Evolutionary conservation across 1,140 invertebrate species (phyloP).

Genomic region (Gonatopus flavifemur): DNA sequence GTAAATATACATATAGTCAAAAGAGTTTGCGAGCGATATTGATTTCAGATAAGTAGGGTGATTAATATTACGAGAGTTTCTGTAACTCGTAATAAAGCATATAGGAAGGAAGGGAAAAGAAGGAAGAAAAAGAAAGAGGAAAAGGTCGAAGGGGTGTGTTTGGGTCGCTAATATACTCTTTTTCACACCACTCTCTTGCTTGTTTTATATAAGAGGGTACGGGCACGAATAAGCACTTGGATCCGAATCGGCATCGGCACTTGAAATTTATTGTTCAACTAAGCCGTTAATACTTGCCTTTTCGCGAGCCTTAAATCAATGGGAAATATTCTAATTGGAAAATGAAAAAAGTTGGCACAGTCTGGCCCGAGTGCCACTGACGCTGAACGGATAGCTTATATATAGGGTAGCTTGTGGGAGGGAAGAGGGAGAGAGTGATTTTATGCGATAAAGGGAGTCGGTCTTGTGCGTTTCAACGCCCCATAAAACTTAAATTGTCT

Average conservation of each 20-base stretch:
- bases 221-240: neutral
- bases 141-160: conserved; percentile 1
- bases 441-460: conserved; percentile 22
- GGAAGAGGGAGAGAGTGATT: conserved; percentile 6
- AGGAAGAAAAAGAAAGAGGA: conserved; percentile 4
- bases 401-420: conserved; percentile 1
- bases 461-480: too few relatives aligned
- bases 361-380: conserved; percentile 15
- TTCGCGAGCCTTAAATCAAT: conserved; percentile 54
- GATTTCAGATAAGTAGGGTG: conserved; percentile 50
- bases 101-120: conserved; percentile 24
- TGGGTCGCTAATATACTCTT: conserved; percentile 5
- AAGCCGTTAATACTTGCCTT: conserved; percentile 56
- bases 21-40: conserved; percentile 46
- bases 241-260: conserved; percentile 44
- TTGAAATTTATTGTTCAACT: conserved; percentile 52
- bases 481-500: conserved; percentile 46
- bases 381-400: too few relatives aligned
- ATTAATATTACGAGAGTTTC: conserved; percentile 58
- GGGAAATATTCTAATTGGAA: conserved; percentile 60
- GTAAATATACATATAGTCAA: too few relatives aligned
- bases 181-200: neutral
- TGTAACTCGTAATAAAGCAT: conserved; percentile 53
- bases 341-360: conserved; percentile 59
- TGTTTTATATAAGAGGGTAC: conserved; percentile 1